These are phyloP conservation scores for Lophura swinhoii DNA, from an alignment of 2,797 vertebrate genomes.

Conservation along the genomic window DNA sequence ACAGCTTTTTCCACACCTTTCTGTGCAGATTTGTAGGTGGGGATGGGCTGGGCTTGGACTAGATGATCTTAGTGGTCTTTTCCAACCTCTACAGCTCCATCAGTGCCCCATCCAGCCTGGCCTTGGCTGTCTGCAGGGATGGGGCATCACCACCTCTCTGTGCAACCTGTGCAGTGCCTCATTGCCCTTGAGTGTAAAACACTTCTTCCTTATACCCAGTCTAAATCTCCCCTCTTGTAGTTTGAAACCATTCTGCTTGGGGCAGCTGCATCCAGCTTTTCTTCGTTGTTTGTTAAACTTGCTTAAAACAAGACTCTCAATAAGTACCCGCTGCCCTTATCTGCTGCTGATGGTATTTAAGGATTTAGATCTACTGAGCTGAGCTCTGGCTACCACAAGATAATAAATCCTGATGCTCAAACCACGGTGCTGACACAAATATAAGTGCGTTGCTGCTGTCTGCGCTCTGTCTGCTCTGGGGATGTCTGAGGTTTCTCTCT, in stretches of 20 bases:
- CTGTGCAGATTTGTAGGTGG: rapidly evolving
- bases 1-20: neutral
- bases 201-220: too few relatives aligned
- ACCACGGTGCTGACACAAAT: neutral
- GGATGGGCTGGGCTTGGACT: too few relatives aligned
- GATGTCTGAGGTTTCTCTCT: neutral
- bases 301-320: neutral
- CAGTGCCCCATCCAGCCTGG: too few relatives aligned
- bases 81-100: too few relatives aligned
- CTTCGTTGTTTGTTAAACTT: neutral
- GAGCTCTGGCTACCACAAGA: neutral
- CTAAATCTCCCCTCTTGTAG: too few relatives aligned
- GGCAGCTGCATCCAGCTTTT: neutral
- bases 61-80: too few relatives aligned
- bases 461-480: neutral
- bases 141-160: too few relatives aligned
- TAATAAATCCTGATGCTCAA: neutral
- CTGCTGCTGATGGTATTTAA: neutral
- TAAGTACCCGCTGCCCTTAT: neutral
- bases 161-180: too few relatives aligned
- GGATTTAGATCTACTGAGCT: neutral
- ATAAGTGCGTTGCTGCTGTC: neutral
- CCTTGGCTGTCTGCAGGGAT: too few relatives aligned
- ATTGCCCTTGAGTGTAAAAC: too few relatives aligned
- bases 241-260: neutral